Evolutionary conservation across 2,888 invertebrate genomes (phyloP).

Genomic region (Campoplex capitator): DNA sequence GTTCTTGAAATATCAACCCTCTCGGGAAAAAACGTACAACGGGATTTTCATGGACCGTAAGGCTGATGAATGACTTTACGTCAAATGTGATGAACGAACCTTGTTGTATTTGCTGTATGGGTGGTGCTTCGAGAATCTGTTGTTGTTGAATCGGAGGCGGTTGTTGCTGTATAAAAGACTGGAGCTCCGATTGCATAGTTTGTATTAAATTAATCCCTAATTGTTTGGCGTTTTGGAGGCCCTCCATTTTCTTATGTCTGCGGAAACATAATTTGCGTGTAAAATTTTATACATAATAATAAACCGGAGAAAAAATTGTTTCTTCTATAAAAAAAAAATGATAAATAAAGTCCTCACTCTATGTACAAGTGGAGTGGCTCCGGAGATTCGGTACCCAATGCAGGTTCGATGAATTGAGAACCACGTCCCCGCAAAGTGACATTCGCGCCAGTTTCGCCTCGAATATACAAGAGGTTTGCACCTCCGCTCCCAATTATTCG

Average conservation of each 20-base stretch:
- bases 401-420: conserved; percentile 87
- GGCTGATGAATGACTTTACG: too few relatives aligned
- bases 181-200: conserved; percentile 88
- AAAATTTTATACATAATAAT: background rate
- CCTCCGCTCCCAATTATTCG: conserved; percentile 90
- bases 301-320: background rate
- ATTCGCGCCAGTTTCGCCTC: conserved; percentile 91
- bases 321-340: background rate
- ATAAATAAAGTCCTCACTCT: conserved; percentile 85
- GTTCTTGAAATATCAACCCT: too few relatives aligned
- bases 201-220: conserved; percentile 92
- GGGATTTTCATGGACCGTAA: too few relatives aligned
- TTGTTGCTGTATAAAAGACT: conserved; percentile 84
- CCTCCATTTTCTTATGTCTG: conserved; percentile 89
- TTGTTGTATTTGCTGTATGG: conserved; percentile 82
- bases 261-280: background rate
- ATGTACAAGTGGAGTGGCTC: conserved; percentile 92
- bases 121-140: conserved; percentile 83
- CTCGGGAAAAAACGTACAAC: too few relatives aligned
- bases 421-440: conserved; percentile 90
- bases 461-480: conserved; percentile 91
- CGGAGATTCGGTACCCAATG: conserved; percentile 87
- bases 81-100: conserved; percentile 70
- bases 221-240: conserved; percentile 89
- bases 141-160: conserved; percentile 83